Conservation (phyloP, 2,888 invertebrate genomes). For the Eupithecia tripunctaria region DNA sequence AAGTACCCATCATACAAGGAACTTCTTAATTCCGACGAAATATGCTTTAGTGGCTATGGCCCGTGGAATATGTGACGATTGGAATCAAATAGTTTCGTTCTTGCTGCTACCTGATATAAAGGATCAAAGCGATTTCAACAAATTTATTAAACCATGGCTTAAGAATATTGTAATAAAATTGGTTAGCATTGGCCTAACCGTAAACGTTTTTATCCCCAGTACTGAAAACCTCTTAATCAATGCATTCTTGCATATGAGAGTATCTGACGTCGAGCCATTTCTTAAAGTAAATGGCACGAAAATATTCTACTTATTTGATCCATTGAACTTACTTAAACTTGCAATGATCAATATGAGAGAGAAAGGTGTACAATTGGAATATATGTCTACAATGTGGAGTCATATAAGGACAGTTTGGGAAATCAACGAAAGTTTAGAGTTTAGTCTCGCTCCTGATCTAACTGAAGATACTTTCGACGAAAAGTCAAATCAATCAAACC, state of each 20-base stretch:
- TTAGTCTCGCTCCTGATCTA: background rate
- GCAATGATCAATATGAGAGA: background rate
- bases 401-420: background rate
- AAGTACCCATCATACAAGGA: background rate
- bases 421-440: background rate
- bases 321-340: background rate
- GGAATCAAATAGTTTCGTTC: background rate
- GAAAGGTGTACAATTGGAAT: background rate
- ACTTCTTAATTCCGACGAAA: background rate
- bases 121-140: background rate
- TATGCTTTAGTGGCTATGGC: constrained; percentile 3
- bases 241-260: background rate
- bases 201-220: background rate
- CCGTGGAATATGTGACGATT: background rate
- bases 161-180: constrained; percentile 1
- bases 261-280: background rate
- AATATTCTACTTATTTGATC: constrained; percentile 3
- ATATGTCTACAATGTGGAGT: background rate
- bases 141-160: background rate
- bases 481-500: background rate
- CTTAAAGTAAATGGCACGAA: background rate
- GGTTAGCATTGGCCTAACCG: background rate
- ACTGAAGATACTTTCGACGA: background rate
- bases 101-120: background rate
- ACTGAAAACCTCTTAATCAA: background rate